Conservation (phyloP, 2,888 invertebrate species). For the Altica lythri region DNA sequence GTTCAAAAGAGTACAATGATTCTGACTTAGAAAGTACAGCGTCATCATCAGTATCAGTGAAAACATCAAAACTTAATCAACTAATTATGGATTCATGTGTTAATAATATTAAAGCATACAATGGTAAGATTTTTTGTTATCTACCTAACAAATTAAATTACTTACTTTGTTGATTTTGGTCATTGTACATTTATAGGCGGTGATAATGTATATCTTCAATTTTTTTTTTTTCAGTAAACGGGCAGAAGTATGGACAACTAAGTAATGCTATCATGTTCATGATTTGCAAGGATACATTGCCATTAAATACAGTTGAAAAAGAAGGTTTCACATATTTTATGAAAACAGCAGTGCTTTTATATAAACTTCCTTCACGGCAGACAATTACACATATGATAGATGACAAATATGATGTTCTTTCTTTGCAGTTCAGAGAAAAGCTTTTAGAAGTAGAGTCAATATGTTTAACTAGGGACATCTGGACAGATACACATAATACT, state of each 20-base stretch:
- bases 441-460: conserved; percentile 21
- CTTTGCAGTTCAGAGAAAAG: conserved; percentile 23
- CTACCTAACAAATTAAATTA: no score
- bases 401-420: conserved; percentile 28
- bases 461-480: conserved; percentile 30
- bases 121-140: no score
- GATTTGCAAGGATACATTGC: conserved; percentile 33
- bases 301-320: conserved; percentile 30
- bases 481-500: conserved; percentile 36
- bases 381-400: conserved; percentile 28
- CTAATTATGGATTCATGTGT: no score
- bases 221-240: not conserved
- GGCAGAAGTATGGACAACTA: not conserved
- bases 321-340: conserved; percentile 35
- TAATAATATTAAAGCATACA: no score
- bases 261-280: conserved; percentile 31
- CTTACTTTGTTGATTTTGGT: no score
- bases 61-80: no score
- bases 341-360: conserved; percentile 26
- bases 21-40: no score
- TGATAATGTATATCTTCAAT: not conserved
- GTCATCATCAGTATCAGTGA: no score
- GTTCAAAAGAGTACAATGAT: no score
- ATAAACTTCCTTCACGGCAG: conserved; percentile 31
- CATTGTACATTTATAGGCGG: no score